Percentiles rank a stretch among this genome's conserved stretches.
phyloP scores from a whole-genome alignment of 2,113 vertebrate species.

The Phycodurus eques region DNA sequence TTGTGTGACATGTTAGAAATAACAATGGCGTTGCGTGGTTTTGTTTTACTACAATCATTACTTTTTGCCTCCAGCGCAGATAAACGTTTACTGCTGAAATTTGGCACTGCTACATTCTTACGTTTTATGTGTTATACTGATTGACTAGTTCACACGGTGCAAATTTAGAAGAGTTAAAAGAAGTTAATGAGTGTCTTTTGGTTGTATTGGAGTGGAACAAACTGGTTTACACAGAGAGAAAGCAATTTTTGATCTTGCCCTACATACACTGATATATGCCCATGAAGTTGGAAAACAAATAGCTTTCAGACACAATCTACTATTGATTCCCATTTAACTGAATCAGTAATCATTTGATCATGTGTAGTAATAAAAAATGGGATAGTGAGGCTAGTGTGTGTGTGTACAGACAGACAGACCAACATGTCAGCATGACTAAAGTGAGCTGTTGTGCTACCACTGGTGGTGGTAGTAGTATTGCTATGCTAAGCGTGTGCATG shows the following conservation, averaged over 20 bases:
- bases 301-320: background rate
- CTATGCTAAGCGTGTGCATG: conserved; percentile 44
- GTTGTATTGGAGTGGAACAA: conserved; percentile 46
- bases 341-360: background rate
- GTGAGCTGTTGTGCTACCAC: background rate
- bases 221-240: conserved; percentile 42
- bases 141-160: conserved; percentile 68
- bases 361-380: background rate
- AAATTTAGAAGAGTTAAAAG: conserved; percentile 52
- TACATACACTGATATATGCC: background rate
- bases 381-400: too few relatives aligned
- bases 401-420: too few relatives aligned
- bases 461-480: conserved; percentile 25
- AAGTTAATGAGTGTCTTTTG: conserved; percentile 66
- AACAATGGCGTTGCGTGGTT: conserved; percentile 55
- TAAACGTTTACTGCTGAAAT: conserved; percentile 77
- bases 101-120: conserved; percentile 57
- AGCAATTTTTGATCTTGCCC: conserved; percentile 35
- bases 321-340: background rate
- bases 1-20: conserved; percentile 5
- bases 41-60: conserved; percentile 81
- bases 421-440: too few relatives aligned
- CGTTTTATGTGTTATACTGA: conserved; percentile 63
- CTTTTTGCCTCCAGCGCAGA: conserved; percentile 75
- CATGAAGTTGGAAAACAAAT: background rate